Evolutionary conservation across 2,113 vertebrate species (phyloP).

Genomic region (Silurus asotus): DNA sequence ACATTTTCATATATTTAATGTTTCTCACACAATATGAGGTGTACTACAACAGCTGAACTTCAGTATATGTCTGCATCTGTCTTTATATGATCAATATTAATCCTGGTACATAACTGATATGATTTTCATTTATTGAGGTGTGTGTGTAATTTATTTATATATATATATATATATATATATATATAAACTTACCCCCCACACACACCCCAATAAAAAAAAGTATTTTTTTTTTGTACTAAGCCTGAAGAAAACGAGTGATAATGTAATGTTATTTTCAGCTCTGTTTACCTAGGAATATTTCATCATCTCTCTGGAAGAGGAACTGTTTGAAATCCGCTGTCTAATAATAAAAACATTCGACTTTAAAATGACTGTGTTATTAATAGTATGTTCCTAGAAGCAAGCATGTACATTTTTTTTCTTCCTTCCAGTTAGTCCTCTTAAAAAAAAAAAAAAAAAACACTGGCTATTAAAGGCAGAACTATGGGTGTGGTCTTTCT

Average conservation of each 20-base stretch:
- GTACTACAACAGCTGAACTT: background rate
- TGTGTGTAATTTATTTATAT: too few species aligned
- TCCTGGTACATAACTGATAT: too few species aligned
- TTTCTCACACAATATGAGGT: background rate
- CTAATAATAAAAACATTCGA: background rate
- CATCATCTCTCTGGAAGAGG: background rate
- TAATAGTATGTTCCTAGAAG: background rate
- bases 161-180: too few species aligned
- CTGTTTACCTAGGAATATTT: background rate
- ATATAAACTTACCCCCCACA: too few species aligned
- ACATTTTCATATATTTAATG: too few species aligned
- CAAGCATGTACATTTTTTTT: background rate
- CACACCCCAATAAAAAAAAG: too few species aligned
- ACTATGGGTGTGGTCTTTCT: background rate
- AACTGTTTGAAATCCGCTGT: background rate
- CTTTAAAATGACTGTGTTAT: background rate
- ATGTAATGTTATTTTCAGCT: background rate
- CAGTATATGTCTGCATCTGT: background rate
- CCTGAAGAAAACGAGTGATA: background rate
- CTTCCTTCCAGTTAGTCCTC: background rate
- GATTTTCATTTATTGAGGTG: too few species aligned
- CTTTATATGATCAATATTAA: too few species aligned
- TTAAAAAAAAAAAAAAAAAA: too few species aligned
- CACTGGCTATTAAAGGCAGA: background rate
- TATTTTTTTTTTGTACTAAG: too few species aligned